A percentile compares a stretch with the other conserved stretches of the same genome.
These are phyloP conservation scores for Epinephelus coioides DNA, from an alignment of 2,797 vertebrate species.

Conservation along the genomic window DNA sequence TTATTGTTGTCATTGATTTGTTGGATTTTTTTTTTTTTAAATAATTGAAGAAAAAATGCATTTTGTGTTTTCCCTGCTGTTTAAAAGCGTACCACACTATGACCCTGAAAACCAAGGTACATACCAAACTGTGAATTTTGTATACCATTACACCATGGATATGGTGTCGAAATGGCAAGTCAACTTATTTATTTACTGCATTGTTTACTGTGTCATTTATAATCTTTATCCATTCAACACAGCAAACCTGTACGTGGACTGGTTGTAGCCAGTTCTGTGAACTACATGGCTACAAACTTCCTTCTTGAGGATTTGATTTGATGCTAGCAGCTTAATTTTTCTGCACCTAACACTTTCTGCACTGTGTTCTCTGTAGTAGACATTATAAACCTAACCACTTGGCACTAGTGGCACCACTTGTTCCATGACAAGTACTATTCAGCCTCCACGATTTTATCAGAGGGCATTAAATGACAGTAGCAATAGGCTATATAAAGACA, in stretches of 20 bases:
- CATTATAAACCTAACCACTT: conserved; percentile 13
- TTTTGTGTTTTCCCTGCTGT: too few species aligned
- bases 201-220: neutral
- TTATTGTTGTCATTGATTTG: too few species aligned
- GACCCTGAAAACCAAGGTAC: too few species aligned
- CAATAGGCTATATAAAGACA: neutral
- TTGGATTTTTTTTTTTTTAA: too few species aligned
- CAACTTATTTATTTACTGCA: neutral
- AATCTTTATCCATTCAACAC: neutral
- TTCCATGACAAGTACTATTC: conserved; percentile 15
- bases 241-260: neutral
- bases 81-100: too few species aligned
- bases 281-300: neutral
- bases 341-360: neutral
- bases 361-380: neutral
- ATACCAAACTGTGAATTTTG: too few species aligned
- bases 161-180: neutral
- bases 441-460: conserved; percentile 18
- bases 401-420: conserved; percentile 25
- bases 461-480: neutral
- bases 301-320: neutral
- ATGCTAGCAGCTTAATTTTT: neutral
- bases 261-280: neutral
- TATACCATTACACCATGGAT: too few species aligned
- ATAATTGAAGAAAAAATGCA: too few species aligned